Evolutionary conservation across 1,140 invertebrate genomes (phyloP).

Genomic region (Drosophila ananassae): DNA sequence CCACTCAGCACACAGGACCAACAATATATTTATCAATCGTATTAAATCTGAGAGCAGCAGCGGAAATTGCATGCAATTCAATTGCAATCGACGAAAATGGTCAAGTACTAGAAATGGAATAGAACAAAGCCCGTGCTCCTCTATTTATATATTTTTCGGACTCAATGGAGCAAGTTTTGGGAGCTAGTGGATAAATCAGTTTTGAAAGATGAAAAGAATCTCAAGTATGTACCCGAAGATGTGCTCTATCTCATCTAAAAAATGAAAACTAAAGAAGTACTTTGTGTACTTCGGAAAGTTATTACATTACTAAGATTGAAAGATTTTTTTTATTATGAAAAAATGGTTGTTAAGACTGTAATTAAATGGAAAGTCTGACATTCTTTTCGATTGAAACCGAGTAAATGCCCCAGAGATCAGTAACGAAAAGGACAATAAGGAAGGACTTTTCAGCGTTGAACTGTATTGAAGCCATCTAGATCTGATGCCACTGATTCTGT

Average conservation of each 20-base stretch:
- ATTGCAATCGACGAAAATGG: constrained; percentile 65
- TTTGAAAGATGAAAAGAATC: constrained; percentile 26
- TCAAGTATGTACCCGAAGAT: constrained; percentile 11
- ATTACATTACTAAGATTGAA: too few species aligned
- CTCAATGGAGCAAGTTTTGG: neutral
- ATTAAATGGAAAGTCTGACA: constrained; percentile 23
- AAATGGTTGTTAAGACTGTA: constrained; percentile 2
- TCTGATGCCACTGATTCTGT: constrained; percentile 31
- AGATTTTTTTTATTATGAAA: too few species aligned
- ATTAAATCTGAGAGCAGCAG: constrained; percentile 65
- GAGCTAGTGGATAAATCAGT: constrained; percentile 40
- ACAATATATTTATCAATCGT: constrained; percentile 62
- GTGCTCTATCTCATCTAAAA: constrained; percentile 57
- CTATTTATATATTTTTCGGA: neutral
- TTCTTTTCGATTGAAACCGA: too few species aligned
- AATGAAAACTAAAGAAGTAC: constrained; percentile 10
- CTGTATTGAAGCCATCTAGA: constrained; percentile 1
- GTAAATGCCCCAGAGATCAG: constrained; percentile 11
- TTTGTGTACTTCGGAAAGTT: neutral
- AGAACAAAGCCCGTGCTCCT: constrained; percentile 12
- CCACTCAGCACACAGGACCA: constrained; percentile 12
- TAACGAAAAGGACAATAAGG: constrained; percentile 22
- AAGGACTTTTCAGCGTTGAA: neutral
- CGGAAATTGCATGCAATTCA: constrained; percentile 77
- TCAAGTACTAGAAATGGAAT: constrained; percentile 19